These are phyloP conservation scores for Drosophila kambysellisi DNA, from an alignment of 2,888 invertebrate species.

Conservation along the genomic window DNA sequence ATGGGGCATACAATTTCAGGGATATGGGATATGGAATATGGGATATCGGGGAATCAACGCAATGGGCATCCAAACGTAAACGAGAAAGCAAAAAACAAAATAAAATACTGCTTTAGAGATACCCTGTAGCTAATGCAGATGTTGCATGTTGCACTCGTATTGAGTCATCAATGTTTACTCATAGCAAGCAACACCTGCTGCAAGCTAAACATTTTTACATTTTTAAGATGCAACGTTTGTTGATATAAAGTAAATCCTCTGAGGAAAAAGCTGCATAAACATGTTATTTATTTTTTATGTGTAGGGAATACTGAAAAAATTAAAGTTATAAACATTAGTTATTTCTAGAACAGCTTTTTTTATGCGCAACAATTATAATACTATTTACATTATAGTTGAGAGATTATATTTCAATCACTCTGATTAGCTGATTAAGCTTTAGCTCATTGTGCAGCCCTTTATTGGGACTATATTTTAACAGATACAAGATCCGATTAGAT, in stretches of 20 bases:
- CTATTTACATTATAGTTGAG: neutral
- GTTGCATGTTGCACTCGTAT: neutral
- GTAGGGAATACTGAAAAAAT: too few relatives aligned
- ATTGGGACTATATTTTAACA: too few relatives aligned
- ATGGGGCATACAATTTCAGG: conserved; percentile 75
- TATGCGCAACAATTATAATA: neutral
- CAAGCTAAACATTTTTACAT: neutral
- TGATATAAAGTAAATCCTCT: neutral
- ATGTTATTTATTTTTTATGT: neutral
- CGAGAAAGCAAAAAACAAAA: neutral
- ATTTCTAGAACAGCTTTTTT: neutral
- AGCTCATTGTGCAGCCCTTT: neutral
- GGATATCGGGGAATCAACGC: conserved; percentile 50
- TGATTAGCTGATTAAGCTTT: neutral
- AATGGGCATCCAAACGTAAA: neutral
- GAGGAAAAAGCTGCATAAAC: neutral
- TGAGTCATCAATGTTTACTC: neutral
- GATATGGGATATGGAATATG: conserved; percentile 18
- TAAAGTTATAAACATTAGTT: too few relatives aligned
- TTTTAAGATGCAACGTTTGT: neutral
- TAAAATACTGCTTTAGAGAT: neutral
- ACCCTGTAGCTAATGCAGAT: neutral
- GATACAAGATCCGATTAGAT: too few relatives aligned
- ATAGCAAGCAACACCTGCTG: neutral
- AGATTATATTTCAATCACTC: neutral